Evolutionary conservation across 1,140 invertebrate genomes (phyloP), one percentile per base, ranked within the genome.

Genomic region (Melipona quadrifasciata): DNA sequence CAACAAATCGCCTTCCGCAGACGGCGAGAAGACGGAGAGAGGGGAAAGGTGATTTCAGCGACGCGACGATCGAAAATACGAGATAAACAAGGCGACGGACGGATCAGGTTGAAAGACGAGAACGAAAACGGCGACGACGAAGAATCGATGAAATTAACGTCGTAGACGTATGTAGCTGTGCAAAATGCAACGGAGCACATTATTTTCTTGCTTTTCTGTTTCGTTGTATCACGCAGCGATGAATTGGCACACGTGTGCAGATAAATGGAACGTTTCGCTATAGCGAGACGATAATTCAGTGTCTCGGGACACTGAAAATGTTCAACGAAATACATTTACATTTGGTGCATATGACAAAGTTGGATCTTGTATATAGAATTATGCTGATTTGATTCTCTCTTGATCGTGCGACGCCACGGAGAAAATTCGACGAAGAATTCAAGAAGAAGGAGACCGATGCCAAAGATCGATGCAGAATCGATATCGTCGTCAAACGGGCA

Each of bases 1-100:
- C 74, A 86, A 72, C 78, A 82, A 89, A 88, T 90, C 83, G 84
- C 86, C 78, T 86, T 89, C 86, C 78, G 77, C 17, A 34, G n/a
- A 58, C 27, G 58, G 21, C 12, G 53, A 12, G 53, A 12, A 21
- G 10, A 65, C 76, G 47, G 51, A 51, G 11, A n/a, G 11, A n/a
- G 24, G 16, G 51, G 19, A 75, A 74, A 47, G 61, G 51, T 75
- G 47, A 53, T 64, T 55, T 34, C 51, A 17, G 16, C 21, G 51
- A 11, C 12, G 16, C 39, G 39, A 53, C 11, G 58, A 64, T 72
- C 58, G 80, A 47, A 61, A 47, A 47, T 47, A 47, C 39, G 39
- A 47, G 39, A 47, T 8, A 47, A 47, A 47, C 39, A 47, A 47
- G 39, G 39, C 39, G 39, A 47, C 0, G 8, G 6, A 47, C 39